Conservation (phyloP, 2,113 vertebrate genomes). For the Cyrtonyx montezumae region DNA sequence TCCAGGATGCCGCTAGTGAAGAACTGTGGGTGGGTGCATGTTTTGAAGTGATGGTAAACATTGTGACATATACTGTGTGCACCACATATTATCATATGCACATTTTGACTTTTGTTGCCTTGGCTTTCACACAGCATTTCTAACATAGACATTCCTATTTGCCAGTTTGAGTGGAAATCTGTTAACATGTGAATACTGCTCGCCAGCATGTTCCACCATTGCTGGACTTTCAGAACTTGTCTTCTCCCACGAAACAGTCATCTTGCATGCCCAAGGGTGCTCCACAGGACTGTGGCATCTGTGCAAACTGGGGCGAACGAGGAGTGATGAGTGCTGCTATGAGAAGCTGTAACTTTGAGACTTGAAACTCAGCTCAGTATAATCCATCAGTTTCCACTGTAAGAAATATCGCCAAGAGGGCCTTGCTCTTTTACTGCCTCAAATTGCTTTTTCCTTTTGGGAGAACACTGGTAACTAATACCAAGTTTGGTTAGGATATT, state of each 20-base stretch:
- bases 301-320: neutral
- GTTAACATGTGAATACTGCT: conserved; percentile 43
- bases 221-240: neutral
- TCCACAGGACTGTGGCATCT: neutral
- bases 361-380: neutral
- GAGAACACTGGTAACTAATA: neutral
- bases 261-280: neutral
- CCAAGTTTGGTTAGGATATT: neutral
- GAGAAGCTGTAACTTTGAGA: neutral
- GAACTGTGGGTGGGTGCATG: conserved; percentile 73
- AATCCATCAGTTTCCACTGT: neutral
- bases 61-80: conserved; percentile 75
- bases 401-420: neutral
- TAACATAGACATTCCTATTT: conserved; percentile 51
- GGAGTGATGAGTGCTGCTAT: neutral
- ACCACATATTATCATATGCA: conserved; percentile 73
- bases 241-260: neutral
- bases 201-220: neutral
- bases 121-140: conserved; percentile 67
- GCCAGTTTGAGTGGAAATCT: conserved; percentile 61
- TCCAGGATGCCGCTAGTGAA: conserved; percentile 70
- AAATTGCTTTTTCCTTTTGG: neutral
- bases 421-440: neutral
- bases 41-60: conserved; percentile 79
- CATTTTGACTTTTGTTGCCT: conserved; percentile 76